Base-by-base conservation (phyloP, 2,113 vertebrate genomes). In the Petaurus breviceps region DNA sequence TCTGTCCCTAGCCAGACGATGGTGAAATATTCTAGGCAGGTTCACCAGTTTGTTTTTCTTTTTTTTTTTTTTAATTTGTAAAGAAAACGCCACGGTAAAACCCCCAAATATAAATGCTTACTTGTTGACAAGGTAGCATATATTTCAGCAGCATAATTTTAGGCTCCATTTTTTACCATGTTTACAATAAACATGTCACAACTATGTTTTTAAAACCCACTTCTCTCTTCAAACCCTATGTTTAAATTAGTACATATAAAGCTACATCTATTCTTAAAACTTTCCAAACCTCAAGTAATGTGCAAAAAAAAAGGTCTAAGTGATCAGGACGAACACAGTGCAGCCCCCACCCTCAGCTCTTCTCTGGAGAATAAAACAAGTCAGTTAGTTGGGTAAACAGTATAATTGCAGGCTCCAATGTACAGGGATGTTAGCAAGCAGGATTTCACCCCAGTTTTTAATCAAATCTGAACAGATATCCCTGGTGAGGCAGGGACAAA, bases 81-180 rank as follows among this genome's bases (percentile, higher is more conserved):
- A 95, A 96, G 93, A 94, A 98, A 97, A 95, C 46, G n/a, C 50
- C 37, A 57, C 3, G 2, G n/a, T 61, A 43, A 96, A 95, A 93
- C 22, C 93, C 52, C 54, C 51, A 97, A 96, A 94, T 91, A 92
- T 14, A 93, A 94, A 93, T 89, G 94, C 95, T 77, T 92, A 95
- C 92, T 95, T 97, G 96, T 96, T 97, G 98, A 98, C 96, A 97
- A 97, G 94, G 94, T 94, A 96, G 89, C 94, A 95, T 89, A 68
- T 57, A 51, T 47, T 93, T 77, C 92, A 96, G 46, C 93, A 92
- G 25, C 47, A 57, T 93, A 96, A 95, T 77, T 94, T 91, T 12
- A 2, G 50, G 89, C 77, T 95, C 94, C 61, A 90, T 91, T 50
- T 46, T 2, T 84, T 84, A 92, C 96, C 51, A 26, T 51, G 53